These are phyloP conservation scores for Ditula angustiorana DNA, from an alignment of 2,888 invertebrate genomes.

Conservation along the genomic window DNA sequence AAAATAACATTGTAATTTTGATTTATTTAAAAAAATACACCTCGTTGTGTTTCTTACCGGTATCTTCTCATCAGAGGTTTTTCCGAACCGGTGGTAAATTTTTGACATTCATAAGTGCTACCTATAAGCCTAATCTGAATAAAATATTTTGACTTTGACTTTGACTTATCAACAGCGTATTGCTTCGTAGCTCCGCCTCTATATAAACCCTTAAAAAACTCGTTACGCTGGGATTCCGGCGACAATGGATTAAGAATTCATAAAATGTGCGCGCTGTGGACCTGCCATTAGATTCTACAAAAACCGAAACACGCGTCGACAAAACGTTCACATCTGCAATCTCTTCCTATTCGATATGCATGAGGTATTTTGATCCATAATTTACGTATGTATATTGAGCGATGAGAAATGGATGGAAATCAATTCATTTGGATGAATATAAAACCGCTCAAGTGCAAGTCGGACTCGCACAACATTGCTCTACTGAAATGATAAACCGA, in stretches of 20 bases:
- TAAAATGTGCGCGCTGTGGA: conserved; percentile 50
- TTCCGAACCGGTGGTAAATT: no score
- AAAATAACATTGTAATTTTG: no score
- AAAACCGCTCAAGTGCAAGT: no score
- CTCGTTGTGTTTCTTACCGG: no score
- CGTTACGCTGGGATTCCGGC: conserved; percentile 56
- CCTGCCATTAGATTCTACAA: conserved; percentile 47
- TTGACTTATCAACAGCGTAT: conserved; percentile 6
- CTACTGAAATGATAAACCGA: no score
- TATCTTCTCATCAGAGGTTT: no score
- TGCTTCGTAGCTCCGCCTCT: conserved; percentile 19
- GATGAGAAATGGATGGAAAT: not conserved
- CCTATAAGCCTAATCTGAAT: no score
- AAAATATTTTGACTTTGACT: no score
- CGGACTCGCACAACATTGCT: no score
- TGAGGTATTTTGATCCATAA: not conserved
- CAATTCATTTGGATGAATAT: conserved; percentile 1
- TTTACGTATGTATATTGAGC: no score
- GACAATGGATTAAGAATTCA: conserved; percentile 61
- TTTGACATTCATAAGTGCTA: no score
- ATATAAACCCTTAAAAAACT: conserved; percentile 53
- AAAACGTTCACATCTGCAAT: not conserved
- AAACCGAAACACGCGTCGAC: conserved; percentile 1
- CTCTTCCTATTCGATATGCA: not conserved
- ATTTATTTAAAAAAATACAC: no score